Evolutionary conservation across 2,797 vertebrate species (phyloP).

Genomic region (Otolemur crassicaudatus): DNA sequence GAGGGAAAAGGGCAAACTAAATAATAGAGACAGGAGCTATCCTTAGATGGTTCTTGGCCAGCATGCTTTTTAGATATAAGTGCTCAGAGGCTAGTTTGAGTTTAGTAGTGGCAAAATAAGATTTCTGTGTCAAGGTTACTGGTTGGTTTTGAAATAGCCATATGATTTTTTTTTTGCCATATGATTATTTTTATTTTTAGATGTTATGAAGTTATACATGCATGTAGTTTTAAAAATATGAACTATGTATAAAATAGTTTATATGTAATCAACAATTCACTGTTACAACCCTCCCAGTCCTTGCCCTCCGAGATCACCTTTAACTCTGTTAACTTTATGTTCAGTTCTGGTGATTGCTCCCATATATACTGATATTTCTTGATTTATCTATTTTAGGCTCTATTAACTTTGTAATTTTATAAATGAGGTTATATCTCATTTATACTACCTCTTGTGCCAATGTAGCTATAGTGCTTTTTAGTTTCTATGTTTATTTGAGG

Average conservation of each 20-base stretch:
- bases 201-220: slow-evolving; percentile 25
- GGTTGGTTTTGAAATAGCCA: slow-evolving; percentile 45
- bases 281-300: not conserved
- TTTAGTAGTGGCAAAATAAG: slow-evolving; percentile 17
- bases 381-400: slow-evolving; percentile 38
- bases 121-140: slow-evolving; percentile 53
- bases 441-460: not conserved
- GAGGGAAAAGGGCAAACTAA: not conserved
- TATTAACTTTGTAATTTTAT: slow-evolving; percentile 35
- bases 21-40: slow-evolving; percentile 16
- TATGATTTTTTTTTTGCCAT: not conserved
- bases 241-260: slow-evolving; percentile 45
- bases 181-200: slow-evolving; percentile 25
- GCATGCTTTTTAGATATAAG: slow-evolving; percentile 1
- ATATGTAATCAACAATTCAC: slow-evolving; percentile 24
- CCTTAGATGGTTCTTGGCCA: not conserved
- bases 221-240: slow-evolving; percentile 34
- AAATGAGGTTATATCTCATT: slow-evolving; percentile 48
- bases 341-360: slow-evolving; percentile 34
- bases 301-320: slow-evolving; percentile 54
- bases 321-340: slow-evolving; percentile 44
- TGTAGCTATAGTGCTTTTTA: slow-evolving; percentile 33
- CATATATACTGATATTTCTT: slow-evolving; percentile 21
- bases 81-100: slow-evolving; percentile 29
- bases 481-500: slow-evolving; percentile 32